Evolutionary conservation across 2,888 invertebrate species (phyloP).

Genomic region (Heliothis peltigera): DNA sequence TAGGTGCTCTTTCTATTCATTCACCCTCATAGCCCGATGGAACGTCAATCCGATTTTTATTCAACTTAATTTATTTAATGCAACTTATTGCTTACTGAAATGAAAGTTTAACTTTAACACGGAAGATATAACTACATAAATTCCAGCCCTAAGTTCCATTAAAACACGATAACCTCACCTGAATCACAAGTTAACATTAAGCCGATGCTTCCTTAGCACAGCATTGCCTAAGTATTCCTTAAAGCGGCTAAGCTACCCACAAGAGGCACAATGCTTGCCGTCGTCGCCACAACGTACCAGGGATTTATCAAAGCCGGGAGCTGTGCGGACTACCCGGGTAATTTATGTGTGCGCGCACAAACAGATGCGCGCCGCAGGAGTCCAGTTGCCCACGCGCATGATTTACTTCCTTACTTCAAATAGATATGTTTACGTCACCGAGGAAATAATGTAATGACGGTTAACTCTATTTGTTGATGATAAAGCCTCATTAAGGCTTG

Average conservation of each 20-base stretch:
- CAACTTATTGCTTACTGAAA: too few species aligned
- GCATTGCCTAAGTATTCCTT: constrained; percentile 10
- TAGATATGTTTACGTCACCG: constrained; percentile 62
- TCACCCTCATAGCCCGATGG: too few species aligned
- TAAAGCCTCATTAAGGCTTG: constrained; percentile 32
- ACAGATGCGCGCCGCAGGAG: constrained; percentile 80
- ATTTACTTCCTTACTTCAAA: constrained; percentile 58
- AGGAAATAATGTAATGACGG: constrained; percentile 58
- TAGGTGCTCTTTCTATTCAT: too few species aligned
- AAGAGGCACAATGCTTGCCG: constrained; percentile 68
- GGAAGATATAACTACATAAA: too few species aligned
- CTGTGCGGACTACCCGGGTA: constrained; percentile 69
- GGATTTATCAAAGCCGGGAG: constrained; percentile 80
- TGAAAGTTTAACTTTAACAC: too few species aligned
- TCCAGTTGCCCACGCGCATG: constrained; percentile 74
- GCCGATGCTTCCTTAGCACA: background rate
- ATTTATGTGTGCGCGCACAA: constrained; percentile 65
- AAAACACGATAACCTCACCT: background rate
- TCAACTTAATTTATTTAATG: too few species aligned
- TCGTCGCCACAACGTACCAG: constrained; percentile 68
- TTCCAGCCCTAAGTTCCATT: background rate
- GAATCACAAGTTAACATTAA: constrained; percentile 9
- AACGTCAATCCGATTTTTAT: too few species aligned
- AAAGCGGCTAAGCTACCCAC: constrained; percentile 51
- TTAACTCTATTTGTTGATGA: constrained; percentile 45